phyloP scores from a whole-genome alignment of 2,113 vertebrate genomes.

The Xyrauchen texanus region DNA sequence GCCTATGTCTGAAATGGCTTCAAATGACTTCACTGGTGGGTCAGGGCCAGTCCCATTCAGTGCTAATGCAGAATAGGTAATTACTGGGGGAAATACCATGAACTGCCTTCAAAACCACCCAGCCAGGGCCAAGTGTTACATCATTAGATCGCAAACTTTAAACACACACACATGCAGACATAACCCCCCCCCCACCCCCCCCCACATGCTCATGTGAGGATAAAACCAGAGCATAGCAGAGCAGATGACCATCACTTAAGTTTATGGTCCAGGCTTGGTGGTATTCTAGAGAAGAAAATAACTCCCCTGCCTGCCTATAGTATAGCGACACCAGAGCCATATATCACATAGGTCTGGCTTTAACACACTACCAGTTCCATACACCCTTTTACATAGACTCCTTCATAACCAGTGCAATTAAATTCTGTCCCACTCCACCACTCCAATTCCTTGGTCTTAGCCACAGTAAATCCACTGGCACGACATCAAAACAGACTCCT shows the following conservation, averaged over 20 bases:
- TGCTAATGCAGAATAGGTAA: constrained; percentile 52
- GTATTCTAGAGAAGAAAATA: constrained; percentile 44
- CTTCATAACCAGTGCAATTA: constrained; percentile 53
- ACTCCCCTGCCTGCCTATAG: constrained; percentile 32
- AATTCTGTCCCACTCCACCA: constrained; percentile 39
- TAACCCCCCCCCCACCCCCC: constrained; percentile 24
- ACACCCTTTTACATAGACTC: constrained; percentile 39
- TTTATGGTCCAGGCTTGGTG: constrained; percentile 53
- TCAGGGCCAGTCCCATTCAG: constrained; percentile 59
- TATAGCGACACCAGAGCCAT: constrained; percentile 47
- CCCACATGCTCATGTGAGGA: constrained; percentile 41
- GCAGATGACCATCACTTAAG: constrained; percentile 55
- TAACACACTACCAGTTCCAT: constrained; percentile 48
- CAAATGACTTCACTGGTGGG: constrained; percentile 63
- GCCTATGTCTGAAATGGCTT: constrained; percentile 55
- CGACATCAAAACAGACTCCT: constrained; percentile 52
- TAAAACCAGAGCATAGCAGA: constrained; percentile 42
- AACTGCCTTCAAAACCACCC: constrained; percentile 56
- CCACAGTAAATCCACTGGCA: constrained; percentile 58
- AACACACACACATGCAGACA: constrained; percentile 38
- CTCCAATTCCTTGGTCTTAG: constrained; percentile 43
- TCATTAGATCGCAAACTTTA: constrained; percentile 49
- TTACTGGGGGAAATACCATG: constrained; percentile 56
- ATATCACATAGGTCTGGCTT: constrained; percentile 53
- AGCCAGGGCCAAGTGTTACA: constrained; percentile 62